Conservation (phyloP, 2,113 vertebrate species). For the Myiagra hebetior region DNA sequence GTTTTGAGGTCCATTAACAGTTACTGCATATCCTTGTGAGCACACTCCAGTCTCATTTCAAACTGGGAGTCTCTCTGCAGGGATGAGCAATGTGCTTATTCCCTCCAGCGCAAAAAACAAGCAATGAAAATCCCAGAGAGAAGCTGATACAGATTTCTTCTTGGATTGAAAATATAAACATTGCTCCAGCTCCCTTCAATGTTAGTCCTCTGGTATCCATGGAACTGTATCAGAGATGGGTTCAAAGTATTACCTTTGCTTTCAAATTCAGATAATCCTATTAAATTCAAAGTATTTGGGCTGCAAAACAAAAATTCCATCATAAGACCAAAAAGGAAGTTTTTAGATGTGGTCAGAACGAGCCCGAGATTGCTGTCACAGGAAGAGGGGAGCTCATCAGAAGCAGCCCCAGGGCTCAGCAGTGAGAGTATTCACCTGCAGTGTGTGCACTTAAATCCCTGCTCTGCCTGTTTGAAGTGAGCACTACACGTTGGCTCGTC, state of each 20-base stretch:
- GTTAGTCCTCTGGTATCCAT: background rate
- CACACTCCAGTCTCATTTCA: background rate
- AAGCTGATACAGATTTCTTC: background rate
- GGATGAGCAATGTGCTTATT: background rate
- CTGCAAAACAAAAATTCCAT: background rate
- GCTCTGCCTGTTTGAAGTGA: background rate
- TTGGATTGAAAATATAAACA: background rate
- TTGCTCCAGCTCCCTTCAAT: background rate
- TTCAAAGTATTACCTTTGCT: background rate
- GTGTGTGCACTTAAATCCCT: background rate
- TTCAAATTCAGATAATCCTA: background rate
- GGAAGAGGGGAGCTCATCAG: background rate
- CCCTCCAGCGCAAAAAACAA: background rate
- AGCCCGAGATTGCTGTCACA: background rate
- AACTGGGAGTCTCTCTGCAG: background rate
- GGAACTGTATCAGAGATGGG: background rate
- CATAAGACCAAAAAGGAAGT: rapidly evolving
- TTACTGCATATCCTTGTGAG: background rate
- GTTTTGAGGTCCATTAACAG: background rate
- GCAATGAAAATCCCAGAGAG: background rate
- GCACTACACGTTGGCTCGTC: background rate
- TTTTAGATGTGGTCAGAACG: background rate
- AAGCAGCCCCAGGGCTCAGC: background rate
- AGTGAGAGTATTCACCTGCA: background rate
- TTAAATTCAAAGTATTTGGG: background rate